phyloP scores from a whole-genome alignment of 2,113 vertebrate species.

The Verasper variegatus region DNA sequence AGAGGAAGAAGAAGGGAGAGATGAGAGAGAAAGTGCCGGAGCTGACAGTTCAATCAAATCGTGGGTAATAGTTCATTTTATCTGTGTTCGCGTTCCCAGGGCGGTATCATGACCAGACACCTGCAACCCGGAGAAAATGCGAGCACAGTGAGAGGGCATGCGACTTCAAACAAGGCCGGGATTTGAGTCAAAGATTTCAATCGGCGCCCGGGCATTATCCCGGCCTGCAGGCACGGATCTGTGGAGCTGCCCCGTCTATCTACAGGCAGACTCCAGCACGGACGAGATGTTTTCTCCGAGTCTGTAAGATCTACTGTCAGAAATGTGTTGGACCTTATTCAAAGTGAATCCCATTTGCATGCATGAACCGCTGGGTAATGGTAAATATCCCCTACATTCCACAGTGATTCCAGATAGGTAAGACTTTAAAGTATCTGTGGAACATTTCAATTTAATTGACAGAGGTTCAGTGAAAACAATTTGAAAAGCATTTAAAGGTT shows the following conservation, averaged over 20 bases:
- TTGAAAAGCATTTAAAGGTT: too few species aligned
- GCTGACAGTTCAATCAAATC: conserved; percentile 80
- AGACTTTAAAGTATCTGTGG: too few species aligned
- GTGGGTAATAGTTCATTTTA: conserved; percentile 78
- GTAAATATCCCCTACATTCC: neutral
- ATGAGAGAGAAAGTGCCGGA: conserved; percentile 1
- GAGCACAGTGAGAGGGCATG: conserved; percentile 50
- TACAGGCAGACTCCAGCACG: conserved; percentile 34
- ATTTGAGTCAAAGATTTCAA: conserved; percentile 76
- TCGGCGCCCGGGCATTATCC: conserved; percentile 66
- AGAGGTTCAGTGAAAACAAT: too few species aligned
- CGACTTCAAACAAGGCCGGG: conserved; percentile 70
- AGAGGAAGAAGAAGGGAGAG: neutral
- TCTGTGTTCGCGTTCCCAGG: conserved; percentile 60
- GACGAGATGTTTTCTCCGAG: conserved; percentile 40
- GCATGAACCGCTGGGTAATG: neutral
- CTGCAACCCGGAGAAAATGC: conserved; percentile 74
- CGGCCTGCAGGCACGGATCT: conserved; percentile 58
- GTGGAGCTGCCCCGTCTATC: conserved; percentile 56
- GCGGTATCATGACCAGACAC: conserved; percentile 74
- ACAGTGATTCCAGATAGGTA: neutral
- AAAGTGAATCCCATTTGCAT: conserved; percentile 5
- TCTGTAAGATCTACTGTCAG: conserved; percentile 28
- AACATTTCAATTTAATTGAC: too few species aligned
- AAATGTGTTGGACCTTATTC: conserved; percentile 30